Conservation (phyloP, 2,797 vertebrate genomes). For the Melanotaenia nigrans region DNA sequence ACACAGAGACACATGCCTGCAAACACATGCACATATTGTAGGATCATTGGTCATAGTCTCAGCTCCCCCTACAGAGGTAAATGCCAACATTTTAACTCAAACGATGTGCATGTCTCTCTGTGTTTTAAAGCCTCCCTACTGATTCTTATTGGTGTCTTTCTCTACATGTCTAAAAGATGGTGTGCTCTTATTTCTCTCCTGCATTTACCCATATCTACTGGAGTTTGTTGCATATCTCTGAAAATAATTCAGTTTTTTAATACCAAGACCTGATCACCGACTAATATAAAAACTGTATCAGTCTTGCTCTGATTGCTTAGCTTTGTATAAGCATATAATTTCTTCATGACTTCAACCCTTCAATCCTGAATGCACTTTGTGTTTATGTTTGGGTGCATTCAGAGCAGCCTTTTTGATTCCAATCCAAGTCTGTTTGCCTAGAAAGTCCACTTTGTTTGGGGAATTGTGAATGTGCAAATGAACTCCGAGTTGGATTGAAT, state of each 20-base stretch:
- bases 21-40: constrained; percentile 32
- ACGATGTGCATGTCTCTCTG: constrained; percentile 27
- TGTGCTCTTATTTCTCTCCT: constrained; percentile 10
- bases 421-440: too few relatives aligned
- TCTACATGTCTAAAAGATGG: constrained; percentile 21
- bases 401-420: too few relatives aligned
- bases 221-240: constrained; percentile 5
- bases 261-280: constrained; percentile 2
- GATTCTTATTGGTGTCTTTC: constrained; percentile 31
- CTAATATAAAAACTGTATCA: constrained; percentile 55
- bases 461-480: too few relatives aligned
- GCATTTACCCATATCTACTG: constrained; percentile 24
- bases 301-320: constrained; percentile 61
- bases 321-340: too few relatives aligned
- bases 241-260: constrained; percentile 7
- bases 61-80: constrained; percentile 51
- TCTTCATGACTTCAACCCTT: too few relatives aligned
- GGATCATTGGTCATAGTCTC: constrained; percentile 60
- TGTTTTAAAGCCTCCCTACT: constrained; percentile 39
- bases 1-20: constrained; percentile 30
- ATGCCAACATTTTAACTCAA: constrained; percentile 45
- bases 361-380: too few relatives aligned
- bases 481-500: too few relatives aligned
- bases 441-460: too few relatives aligned
- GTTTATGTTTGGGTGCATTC: too few relatives aligned